Evolutionary conservation across 2,797 vertebrate genomes (phyloP).

Genomic region (Atherinosoma microstoma): DNA sequence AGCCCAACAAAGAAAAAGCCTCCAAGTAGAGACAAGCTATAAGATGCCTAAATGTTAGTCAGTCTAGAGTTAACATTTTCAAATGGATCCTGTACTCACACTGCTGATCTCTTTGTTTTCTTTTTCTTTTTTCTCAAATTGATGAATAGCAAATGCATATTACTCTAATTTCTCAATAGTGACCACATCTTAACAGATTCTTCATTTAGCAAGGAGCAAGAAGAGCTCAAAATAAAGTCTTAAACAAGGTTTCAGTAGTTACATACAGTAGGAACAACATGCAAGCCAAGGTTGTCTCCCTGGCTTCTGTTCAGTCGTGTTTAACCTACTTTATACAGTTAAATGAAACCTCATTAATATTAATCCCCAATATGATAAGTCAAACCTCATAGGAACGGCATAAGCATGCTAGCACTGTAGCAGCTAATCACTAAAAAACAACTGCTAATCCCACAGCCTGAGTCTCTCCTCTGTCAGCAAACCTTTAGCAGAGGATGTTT

Average conservation of each 20-base stretch:
- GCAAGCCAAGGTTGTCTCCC: constrained; percentile 7
- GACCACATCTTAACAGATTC: constrained; percentile 28
- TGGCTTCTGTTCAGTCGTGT: constrained; percentile 13
- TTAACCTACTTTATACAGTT: constrained; percentile 27
- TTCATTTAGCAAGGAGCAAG: constrained; percentile 6
- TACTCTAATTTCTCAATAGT: constrained; percentile 49
- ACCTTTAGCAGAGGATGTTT: constrained; percentile 58
- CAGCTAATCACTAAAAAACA: constrained; percentile 46
- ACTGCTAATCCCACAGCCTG: constrained; percentile 36
- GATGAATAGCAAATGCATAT: constrained; percentile 52
- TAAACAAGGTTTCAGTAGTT: constrained; percentile 12
- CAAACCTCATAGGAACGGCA: constrained; percentile 33
- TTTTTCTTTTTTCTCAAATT: constrained; percentile 19
- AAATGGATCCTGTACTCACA: constrained; percentile 34
- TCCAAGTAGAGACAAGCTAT: constrained; percentile 28
- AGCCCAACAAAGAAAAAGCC: constrained; percentile 20
- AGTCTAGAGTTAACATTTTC: constrained; percentile 50
- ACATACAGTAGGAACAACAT: constrained; percentile 8
- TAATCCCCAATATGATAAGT: constrained; percentile 30
- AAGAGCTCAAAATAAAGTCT: constrained; percentile 5
- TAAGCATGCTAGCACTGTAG: constrained; percentile 29
- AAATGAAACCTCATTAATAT: constrained; percentile 41
- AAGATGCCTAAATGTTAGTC: constrained; percentile 37
- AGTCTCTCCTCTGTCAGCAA: constrained; percentile 41
- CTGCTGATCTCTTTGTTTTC: constrained; percentile 5